Percentiles rank a stretch among this genome's conserved stretches.
phyloP scores from a whole-genome alignment of 2,797 vertebrate species.

The Echeneis naucrates region DNA sequence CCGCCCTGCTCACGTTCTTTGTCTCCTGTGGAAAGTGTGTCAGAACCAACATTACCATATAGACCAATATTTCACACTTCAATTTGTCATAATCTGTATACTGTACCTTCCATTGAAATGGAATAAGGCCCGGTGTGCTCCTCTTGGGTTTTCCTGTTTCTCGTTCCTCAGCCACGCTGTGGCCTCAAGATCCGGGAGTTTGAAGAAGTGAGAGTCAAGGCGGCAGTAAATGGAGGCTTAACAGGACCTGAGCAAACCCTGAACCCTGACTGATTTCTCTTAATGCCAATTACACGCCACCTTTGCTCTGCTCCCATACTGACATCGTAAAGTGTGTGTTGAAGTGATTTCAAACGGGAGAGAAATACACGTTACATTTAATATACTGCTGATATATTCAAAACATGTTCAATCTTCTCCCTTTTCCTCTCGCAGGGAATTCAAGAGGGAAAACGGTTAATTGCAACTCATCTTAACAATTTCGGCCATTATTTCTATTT shows the following conservation, averaged over 20 bases:
- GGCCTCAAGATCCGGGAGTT: slow-evolving; percentile 38
- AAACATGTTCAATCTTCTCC: not conserved
- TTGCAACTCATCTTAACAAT: not conserved
- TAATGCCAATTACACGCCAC: slow-evolving; percentile 48
- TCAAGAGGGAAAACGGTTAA: not conserved
- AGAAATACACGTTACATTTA: not conserved
- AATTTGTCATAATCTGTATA: slow-evolving; percentile 46
- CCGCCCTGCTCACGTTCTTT: slow-evolving; percentile 13
- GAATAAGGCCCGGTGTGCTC: slow-evolving; percentile 33
- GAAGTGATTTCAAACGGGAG: slow-evolving; percentile 2
- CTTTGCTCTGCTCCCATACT: not conserved
- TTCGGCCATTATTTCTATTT: not conserved
- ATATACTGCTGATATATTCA: not conserved
- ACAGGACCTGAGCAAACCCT: slow-evolving; percentile 35
- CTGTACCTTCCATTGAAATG: slow-evolving; percentile 52
- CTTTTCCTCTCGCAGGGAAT: not conserved
- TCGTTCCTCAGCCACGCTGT: slow-evolving; percentile 49
- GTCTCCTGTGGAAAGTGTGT: slow-evolving; percentile 38
- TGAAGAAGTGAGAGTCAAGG: slow-evolving; percentile 39
- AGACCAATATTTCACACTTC: slow-evolving; percentile 50
- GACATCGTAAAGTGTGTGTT: slow-evolving; percentile 15
- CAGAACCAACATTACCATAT: slow-evolving; percentile 51
- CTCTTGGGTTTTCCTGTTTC: slow-evolving; percentile 38
- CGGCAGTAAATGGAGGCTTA: slow-evolving; percentile 53
- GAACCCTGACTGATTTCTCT: slow-evolving; percentile 55